These are phyloP conservation scores for Ctenosaura bakeri DNA, from an alignment of 2,797 vertebrate genomes.

Conservation along the genomic window DNA sequence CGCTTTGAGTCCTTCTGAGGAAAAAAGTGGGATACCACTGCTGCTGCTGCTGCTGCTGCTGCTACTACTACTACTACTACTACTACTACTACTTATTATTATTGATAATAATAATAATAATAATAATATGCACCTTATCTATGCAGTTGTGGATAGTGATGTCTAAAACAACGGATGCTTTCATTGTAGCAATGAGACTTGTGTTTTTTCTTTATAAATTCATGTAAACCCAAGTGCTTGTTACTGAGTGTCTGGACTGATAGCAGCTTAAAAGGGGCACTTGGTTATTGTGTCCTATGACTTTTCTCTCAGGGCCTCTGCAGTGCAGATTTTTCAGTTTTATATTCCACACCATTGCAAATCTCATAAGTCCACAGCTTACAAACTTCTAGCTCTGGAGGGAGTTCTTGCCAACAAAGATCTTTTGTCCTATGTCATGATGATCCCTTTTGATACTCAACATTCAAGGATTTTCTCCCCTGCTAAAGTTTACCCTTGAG, in stretches of 20 bases:
- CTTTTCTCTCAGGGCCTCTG: neutral
- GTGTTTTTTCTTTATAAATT: neutral
- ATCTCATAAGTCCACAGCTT: neutral
- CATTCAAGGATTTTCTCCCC: conserved; percentile 12
- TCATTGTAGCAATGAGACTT: neutral
- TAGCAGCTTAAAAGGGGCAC: conserved; percentile 1
- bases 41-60: no score
- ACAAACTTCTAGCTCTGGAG: neutral
- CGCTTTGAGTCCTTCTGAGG: no score
- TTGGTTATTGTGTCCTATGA: neutral
- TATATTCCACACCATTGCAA: neutral
- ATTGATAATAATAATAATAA: no score
- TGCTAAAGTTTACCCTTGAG: neutral
- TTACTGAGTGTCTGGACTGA: neutral
- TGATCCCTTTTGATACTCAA: neutral
- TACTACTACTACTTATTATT: no score
- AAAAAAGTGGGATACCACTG: no score
- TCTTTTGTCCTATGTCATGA: neutral
- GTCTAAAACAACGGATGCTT: neutral
- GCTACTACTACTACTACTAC: no score
- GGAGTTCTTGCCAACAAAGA: neutral
- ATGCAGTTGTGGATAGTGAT: neutral
- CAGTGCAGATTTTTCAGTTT: conserved; percentile 15
- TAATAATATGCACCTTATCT: neutral
- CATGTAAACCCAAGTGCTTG: neutral